A percentile compares a stretch with the other conserved stretches of the same genome.
These are phyloP conservation scores for Calycopis cecrops DNA, from an alignment of 1,140 invertebrate genomes.

Conservation along the genomic window DNA sequence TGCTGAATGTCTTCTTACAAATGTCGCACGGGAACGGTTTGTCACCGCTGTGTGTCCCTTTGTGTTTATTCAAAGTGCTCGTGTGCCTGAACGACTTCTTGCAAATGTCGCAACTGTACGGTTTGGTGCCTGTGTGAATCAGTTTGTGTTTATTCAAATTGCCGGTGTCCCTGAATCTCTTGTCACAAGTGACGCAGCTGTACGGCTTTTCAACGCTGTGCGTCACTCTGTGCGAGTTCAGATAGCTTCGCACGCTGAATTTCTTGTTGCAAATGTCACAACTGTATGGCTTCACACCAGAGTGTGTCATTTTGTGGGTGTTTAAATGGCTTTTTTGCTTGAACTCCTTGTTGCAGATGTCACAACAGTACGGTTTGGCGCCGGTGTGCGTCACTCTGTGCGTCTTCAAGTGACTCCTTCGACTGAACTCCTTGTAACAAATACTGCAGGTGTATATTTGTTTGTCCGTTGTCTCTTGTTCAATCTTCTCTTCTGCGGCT, in stretches of 20 bases:
- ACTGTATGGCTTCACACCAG: not conserved
- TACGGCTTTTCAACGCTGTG: too few species aligned
- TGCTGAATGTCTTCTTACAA: too few species aligned
- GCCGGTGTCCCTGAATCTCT: too few species aligned
- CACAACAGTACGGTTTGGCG: not conserved
- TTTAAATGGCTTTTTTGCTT: not conserved
- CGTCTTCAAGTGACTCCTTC: not conserved
- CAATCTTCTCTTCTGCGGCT: not conserved
- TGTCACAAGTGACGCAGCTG: too few species aligned
- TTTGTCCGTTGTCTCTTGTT: not conserved
- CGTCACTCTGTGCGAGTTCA: too few species aligned
- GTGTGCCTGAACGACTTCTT: not conserved
- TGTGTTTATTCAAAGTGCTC: not conserved
- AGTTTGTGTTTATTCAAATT: slow-evolving; percentile 3
- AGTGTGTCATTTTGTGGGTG: not conserved
- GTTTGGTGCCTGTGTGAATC: not conserved
- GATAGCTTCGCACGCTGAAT: too few species aligned
- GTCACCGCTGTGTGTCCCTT: slow-evolving; percentile 2
- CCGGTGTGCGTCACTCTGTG: not conserved
- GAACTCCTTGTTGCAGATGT: not conserved
- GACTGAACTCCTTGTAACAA: not conserved
- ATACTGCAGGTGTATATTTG: not conserved
- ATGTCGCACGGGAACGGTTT: too few species aligned
- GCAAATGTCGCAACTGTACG: slow-evolving; percentile 7
- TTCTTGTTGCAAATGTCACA: too few species aligned